Evolutionary conservation across 2,888 invertebrate genomes (phyloP).

Genomic region (Priocnemis perturbator): DNA sequence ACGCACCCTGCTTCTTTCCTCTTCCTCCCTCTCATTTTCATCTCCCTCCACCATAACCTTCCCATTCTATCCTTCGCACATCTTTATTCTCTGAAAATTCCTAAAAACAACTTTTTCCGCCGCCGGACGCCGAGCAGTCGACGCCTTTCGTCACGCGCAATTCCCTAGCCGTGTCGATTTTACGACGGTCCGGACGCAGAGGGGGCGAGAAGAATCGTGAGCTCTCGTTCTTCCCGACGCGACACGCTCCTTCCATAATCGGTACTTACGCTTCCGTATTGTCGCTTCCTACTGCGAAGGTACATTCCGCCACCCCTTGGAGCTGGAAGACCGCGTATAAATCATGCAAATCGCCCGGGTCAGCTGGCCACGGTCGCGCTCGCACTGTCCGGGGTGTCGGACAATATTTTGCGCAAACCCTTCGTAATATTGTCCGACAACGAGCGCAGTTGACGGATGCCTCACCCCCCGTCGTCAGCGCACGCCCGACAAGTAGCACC

Average conservation of each 20-base stretch:
- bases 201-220: constrained; percentile 47
- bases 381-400: constrained; percentile 33
- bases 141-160: constrained; percentile 48
- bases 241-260: constrained; percentile 47
- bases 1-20: too few species aligned
- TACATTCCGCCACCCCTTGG: constrained; percentile 12
- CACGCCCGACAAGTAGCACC: not conserved
- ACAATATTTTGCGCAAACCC: constrained; percentile 58
- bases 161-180: constrained; percentile 41
- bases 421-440: constrained; percentile 45
- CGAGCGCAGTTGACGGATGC: constrained; percentile 3
- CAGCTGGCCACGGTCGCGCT: constrained; percentile 11
- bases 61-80: constrained; percentile 14
- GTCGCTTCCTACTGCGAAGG: constrained; percentile 33
- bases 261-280: constrained; percentile 42
- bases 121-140: constrained; percentile 26
- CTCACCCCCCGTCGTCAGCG: not conserved
- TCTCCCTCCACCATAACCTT: constrained; percentile 12
- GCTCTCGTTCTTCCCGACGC: constrained; percentile 20
- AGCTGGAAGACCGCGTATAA: constrained; percentile 45
- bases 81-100: constrained; percentile 5
- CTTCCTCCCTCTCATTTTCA: not conserved
- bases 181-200: constrained; percentile 11
- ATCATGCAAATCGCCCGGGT: constrained; percentile 41
- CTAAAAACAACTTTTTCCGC: not conserved